Percentiles rank a stretch among this genome's conserved stretches.
These are phyloP conservation scores for Dioctria rufipes DNA, from an alignment of 2,888 invertebrate genomes.

Conservation along the genomic window DNA sequence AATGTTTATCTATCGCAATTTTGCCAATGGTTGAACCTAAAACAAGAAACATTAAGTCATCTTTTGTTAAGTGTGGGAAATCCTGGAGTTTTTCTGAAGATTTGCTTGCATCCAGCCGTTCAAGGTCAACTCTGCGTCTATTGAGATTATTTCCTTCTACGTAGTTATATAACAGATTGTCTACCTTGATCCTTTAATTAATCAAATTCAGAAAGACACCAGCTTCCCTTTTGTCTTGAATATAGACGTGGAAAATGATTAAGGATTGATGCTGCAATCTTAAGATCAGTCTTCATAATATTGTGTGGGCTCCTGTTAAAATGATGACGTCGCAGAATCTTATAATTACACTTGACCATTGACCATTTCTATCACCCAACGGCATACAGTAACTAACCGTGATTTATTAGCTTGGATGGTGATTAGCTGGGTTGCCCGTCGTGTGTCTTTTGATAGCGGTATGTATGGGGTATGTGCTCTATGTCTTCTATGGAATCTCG, in stretches of 20 bases:
- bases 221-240: too few species aligned
- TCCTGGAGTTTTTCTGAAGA: background rate
- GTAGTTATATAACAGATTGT: background rate
- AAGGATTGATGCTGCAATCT: too few species aligned
- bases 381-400: background rate
- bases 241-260: too few species aligned
- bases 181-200: background rate
- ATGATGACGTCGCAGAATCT: background rate
- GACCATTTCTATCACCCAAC: background rate
- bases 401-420: background rate
- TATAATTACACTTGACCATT: background rate
- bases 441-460: background rate
- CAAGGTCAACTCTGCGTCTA: background rate
- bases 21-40: background rate
- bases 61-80: background rate
- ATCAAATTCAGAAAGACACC: background rate
- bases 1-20: background rate
- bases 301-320: too few species aligned
- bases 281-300: too few species aligned
- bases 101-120: background rate
- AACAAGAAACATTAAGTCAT: background rate
- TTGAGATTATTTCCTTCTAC: background rate
- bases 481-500: background rate
- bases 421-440: background rate
- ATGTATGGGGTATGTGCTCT: background rate